phyloP scores from a whole-genome alignment of 2,888 invertebrate species.

The Drosophila colorata region DNA sequence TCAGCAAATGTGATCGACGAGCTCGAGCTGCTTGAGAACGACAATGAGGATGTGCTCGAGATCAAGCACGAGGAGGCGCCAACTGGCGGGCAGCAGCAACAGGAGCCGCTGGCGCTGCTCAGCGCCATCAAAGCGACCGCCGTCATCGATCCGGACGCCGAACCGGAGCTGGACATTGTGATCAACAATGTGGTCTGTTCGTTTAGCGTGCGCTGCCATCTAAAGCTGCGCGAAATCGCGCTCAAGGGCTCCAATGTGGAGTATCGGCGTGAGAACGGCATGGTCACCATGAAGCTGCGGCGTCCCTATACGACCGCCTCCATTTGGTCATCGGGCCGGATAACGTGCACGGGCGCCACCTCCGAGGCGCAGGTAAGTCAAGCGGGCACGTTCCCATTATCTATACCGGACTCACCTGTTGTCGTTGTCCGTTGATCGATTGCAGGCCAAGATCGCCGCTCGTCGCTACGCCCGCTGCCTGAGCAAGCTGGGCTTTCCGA shows the following conservation, averaged over 20 bases:
- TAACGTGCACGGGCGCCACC: constrained; percentile 86
- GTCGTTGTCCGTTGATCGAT: neutral
- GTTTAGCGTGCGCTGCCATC: constrained; percentile 97
- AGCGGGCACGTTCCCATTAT: neutral
- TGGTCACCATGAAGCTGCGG: constrained; percentile 98
- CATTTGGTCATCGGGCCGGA: constrained; percentile 99
- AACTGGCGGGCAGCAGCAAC: neutral
- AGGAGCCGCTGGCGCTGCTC: constrained; percentile 87
- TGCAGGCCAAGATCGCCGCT: constrained; percentile 88
- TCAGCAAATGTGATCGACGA: constrained; percentile 96
- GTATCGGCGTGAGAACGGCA: constrained; percentile 97
- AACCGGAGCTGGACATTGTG: constrained; percentile 93
- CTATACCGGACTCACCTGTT: neutral
- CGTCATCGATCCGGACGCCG: neutral
- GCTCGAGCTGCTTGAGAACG: constrained; percentile 86
- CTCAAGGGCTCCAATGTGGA: constrained; percentile 97
- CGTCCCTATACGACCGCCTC: constrained; percentile 98
- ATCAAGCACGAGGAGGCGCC: constrained; percentile 17
- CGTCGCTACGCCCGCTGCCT: constrained; percentile 86
- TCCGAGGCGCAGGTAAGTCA: constrained; percentile 40
- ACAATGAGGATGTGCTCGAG: constrained; percentile 9
- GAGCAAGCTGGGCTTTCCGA: constrained; percentile 96
- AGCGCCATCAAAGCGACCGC: neutral
- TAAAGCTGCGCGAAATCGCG: constrained; percentile 97
- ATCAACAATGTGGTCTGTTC: constrained; percentile 92